Percentiles rank a stretch among this genome's conserved stretches.
Evolutionary conservation across 53 echinoderm and acorn worm species (phyloP).

Genomic region (Paracentrotus lividus): DNA sequence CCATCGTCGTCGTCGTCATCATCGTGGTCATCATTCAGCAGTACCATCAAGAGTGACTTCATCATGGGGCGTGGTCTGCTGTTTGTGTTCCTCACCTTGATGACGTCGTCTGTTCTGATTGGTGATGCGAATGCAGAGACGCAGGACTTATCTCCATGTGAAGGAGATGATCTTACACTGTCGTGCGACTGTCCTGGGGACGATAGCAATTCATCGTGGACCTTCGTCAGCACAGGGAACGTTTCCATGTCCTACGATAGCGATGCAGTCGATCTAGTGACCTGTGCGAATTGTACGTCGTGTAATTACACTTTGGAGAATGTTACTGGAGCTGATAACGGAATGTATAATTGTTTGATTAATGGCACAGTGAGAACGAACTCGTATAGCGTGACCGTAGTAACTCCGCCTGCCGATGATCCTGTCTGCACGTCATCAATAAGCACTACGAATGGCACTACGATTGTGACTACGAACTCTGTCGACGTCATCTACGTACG

Average conservation of each 20-base stretch:
- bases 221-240: not conserved
- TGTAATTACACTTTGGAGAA: not conserved
- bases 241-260: not conserved
- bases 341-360: not conserved
- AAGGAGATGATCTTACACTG: not conserved
- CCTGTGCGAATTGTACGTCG: too few species aligned
- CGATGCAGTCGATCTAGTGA: not conserved
- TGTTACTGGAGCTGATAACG: not conserved
- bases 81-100: not conserved
- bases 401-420: not conserved
- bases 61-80: not conserved
- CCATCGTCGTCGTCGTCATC: not conserved
- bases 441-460: not conserved
- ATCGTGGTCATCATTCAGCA: not conserved
- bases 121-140: not conserved
- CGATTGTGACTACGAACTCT: not conserved
- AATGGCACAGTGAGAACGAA: not conserved
- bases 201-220: not conserved
- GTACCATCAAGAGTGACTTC: not conserved
- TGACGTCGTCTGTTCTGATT: not conserved
- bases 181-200: not conserved
- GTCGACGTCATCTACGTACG: slow-evolving; percentile 3
- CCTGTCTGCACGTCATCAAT: not conserved
- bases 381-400: not conserved
- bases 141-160: not conserved